A percentile compares a stretch with the other conserved stretches of the same genome.
Evolutionary conservation across 2,113 vertebrate genomes (phyloP).

Genomic region (Pomatorhinus ruficollis): DNA sequence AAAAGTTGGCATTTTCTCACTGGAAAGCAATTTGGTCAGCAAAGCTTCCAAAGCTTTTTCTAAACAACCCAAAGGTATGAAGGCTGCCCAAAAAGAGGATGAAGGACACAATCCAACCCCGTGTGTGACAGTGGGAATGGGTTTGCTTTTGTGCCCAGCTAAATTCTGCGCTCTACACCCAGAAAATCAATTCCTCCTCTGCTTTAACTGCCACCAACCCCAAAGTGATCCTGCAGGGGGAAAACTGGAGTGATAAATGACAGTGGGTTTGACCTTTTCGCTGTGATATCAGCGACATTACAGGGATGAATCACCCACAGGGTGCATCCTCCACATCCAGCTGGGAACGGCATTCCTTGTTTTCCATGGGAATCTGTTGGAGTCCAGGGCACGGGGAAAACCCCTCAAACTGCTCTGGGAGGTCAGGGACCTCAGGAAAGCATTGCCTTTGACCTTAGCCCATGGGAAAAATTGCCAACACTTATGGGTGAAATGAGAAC

Average conservation of each 20-base stretch:
- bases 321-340: too few species aligned
- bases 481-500: too few species aligned
- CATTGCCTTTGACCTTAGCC: too few species aligned
- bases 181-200: neutral
- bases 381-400: too few species aligned
- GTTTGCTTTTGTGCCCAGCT: neutral
- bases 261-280: neutral
- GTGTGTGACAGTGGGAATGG: neutral
- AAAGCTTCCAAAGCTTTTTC: neutral
- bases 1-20: neutral
- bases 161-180: neutral
- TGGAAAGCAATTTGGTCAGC: neutral
- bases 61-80: neutral
- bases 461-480: too few species aligned
- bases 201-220: neutral
- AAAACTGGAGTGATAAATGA: neutral
- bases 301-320: accelerated
- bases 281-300: neutral
- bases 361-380: neutral
- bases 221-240: neutral
- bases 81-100: neutral
- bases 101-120: neutral
- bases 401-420: too few species aligned
- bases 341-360: too few species aligned
- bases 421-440: too few species aligned